Conservation (phyloP, 2,888 invertebrate genomes). For the Melieria picta region DNA sequence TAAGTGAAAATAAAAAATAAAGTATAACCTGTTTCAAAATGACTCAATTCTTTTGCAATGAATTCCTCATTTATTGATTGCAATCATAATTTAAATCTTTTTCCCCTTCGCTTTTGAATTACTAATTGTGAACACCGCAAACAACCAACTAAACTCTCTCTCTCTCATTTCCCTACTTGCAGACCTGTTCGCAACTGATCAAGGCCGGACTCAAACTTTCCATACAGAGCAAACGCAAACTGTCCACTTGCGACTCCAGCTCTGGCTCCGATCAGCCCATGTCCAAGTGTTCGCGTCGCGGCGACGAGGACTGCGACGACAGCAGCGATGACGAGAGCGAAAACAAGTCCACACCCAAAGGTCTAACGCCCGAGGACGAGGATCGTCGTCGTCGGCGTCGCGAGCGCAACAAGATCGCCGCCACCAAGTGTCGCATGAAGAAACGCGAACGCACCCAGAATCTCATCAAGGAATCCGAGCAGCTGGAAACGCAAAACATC, state of each 20-base stretch:
- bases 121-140: neutral
- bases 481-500: slow-evolving; percentile 84
- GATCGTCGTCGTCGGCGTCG: slow-evolving; percentile 85
- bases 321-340: slow-evolving; percentile 69
- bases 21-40: no score
- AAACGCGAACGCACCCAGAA: slow-evolving; percentile 90
- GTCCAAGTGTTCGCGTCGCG: slow-evolving; percentile 66
- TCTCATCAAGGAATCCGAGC: slow-evolving; percentile 86
- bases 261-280: slow-evolving; percentile 66
- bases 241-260: slow-evolving; percentile 73
- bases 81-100: slow-evolving; percentile 9
- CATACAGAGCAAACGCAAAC: slow-evolving; percentile 87
- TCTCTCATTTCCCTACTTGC: slow-evolving; percentile 52
- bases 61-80: neutral
- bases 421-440: slow-evolving; percentile 93
- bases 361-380: slow-evolving; percentile 90
- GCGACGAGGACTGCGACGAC: slow-evolving; percentile 63
- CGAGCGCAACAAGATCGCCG: slow-evolving; percentile 93
- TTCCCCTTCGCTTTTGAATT: neutral
- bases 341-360: slow-evolving; percentile 64
- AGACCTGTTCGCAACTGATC: slow-evolving; percentile 90
- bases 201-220: slow-evolving; percentile 90
- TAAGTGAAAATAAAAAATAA: no score
- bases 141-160: neutral
- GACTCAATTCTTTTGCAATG: no score